A percentile compares a stretch with the other conserved stretches of the same genome.
Conservation (phyloP, 1,140 invertebrate genomes). For the Drosophila novamexicana region DNA sequence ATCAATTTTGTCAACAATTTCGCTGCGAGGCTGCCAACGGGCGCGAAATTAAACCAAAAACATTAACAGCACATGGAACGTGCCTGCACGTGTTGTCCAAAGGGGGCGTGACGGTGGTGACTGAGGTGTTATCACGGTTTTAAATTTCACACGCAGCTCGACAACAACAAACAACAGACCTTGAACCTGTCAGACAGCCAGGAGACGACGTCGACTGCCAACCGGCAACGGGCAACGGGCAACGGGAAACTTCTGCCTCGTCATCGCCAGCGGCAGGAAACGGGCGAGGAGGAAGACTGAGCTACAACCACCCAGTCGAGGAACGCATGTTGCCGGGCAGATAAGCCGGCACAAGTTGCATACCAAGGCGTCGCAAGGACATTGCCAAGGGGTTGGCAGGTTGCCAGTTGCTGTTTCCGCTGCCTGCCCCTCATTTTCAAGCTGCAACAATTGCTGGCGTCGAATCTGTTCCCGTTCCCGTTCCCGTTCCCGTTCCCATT, state of each 20-base stretch:
- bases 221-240: neutral
- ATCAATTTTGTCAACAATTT: conserved; percentile 83
- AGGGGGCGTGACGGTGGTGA: conserved; percentile 29
- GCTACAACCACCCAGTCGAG: conserved; percentile 21
- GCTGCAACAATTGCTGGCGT: conserved; percentile 65
- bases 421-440: neutral
- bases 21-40: conserved; percentile 52
- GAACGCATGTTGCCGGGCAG: conserved; percentile 66
- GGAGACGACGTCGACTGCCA: conserved; percentile 52
- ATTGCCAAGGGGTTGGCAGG: conserved; percentile 69
- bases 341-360: conserved; percentile 68
- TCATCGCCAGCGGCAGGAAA: conserved; percentile 25
- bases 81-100: conserved; percentile 46
- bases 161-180: conserved; percentile 65
- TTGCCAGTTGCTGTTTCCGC: conserved; percentile 21
- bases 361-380: conserved; percentile 77
- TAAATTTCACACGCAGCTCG: conserved; percentile 80
- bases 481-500: neutral
- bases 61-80: conserved; percentile 41
- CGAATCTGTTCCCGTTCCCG: conserved; percentile 50
- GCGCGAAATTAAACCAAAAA: conserved; percentile 76
- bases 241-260: conserved; percentile 42
- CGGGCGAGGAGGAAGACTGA: neutral
- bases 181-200: conserved; percentile 79
- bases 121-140: conserved; percentile 80